phyloP scores from a whole-genome alignment of 1,140 invertebrate species.

The Drosophila pandora region DNA sequence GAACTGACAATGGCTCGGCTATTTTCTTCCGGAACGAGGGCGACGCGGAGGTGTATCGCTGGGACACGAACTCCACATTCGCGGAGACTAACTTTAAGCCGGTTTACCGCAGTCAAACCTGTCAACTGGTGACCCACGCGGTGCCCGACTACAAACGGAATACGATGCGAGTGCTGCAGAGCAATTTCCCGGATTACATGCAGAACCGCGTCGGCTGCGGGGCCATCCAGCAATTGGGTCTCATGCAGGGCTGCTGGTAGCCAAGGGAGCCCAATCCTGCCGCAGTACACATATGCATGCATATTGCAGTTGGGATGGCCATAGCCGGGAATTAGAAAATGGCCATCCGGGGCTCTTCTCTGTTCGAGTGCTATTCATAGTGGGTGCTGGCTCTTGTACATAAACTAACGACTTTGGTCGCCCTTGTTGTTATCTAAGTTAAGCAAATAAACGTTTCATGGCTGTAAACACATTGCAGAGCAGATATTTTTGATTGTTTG shows the following conservation, averaged over 20 bases:
- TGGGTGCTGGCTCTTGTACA: constrained; percentile 52
- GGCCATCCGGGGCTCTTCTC: not conserved
- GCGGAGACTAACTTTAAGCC: constrained; percentile 84
- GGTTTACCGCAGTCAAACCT: constrained; percentile 85
- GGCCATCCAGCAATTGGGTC: constrained; percentile 84
- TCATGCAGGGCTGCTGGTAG: constrained; percentile 84
- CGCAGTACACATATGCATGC: constrained; percentile 22
- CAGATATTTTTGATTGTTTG: constrained; percentile 11
- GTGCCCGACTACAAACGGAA: constrained; percentile 85
- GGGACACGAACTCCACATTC: constrained; percentile 86
- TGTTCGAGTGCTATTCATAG: constrained; percentile 25
- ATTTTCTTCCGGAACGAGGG: constrained; percentile 87
- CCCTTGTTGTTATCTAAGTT: constrained; percentile 58
- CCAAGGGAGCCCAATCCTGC: not conserved
- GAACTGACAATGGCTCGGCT: constrained; percentile 86
- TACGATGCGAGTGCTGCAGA: constrained; percentile 86
- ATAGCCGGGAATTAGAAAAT: constrained; percentile 26
- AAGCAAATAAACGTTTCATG: constrained; percentile 58
- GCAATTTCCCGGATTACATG: constrained; percentile 87
- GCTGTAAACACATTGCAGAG: constrained; percentile 13
- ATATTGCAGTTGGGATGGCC: constrained; percentile 46
- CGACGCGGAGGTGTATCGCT: constrained; percentile 86
- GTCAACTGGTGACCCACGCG: constrained; percentile 85
- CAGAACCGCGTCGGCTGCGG: constrained; percentile 86
- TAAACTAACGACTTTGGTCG: constrained; percentile 58